These are phyloP conservation scores for Stenoptilia bipunctidactyla DNA, from an alignment of 2,888 invertebrate species.

Conservation along the genomic window DNA sequence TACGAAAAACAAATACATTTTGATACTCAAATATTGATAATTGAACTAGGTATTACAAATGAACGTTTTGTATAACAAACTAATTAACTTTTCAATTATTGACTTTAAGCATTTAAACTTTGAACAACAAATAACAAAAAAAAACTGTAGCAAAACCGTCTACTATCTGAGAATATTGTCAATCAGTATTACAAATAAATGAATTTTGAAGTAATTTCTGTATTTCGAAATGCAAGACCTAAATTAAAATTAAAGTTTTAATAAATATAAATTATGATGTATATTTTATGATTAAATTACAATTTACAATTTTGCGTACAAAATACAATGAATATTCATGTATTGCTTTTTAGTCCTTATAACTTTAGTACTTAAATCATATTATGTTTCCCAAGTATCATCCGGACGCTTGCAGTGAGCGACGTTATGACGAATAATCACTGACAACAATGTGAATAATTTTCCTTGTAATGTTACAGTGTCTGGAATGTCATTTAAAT, in stretches of 20 bases:
- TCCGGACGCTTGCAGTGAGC: conserved; percentile 10
- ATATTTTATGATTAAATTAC: conserved; percentile 13
- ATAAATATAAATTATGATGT: too few species aligned
- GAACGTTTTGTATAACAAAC: too few species aligned
- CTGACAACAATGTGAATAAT: too few species aligned
- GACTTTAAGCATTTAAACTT: conserved; percentile 2
- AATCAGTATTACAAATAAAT: conserved; percentile 6
- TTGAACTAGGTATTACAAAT: too few species aligned
- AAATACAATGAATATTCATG: conserved; percentile 6
- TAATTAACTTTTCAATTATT: not conserved
- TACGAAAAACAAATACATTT: too few species aligned
- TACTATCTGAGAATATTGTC: conserved; percentile 1
- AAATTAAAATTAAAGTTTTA: too few species aligned
- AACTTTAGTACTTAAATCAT: conserved; percentile 11
- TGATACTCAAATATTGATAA: not conserved
- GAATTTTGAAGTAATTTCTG: conserved; percentile 8
- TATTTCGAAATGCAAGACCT: conserved; percentile 2
- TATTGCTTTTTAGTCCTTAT: conserved; percentile 10
- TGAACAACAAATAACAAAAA: conserved; percentile 3
- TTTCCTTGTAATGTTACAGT: too few species aligned
- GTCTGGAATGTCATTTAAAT: too few species aligned
- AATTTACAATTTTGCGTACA: conserved; percentile 5
- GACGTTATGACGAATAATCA: conserved; percentile 11
- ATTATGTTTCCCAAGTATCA: conserved; percentile 10
- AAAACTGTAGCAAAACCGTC: not conserved